Evolutionary conservation across 2,113 vertebrate species (phyloP), one percentile per base, ranked within the genome.

Genomic region (Uropsilus gracilis): DNA sequence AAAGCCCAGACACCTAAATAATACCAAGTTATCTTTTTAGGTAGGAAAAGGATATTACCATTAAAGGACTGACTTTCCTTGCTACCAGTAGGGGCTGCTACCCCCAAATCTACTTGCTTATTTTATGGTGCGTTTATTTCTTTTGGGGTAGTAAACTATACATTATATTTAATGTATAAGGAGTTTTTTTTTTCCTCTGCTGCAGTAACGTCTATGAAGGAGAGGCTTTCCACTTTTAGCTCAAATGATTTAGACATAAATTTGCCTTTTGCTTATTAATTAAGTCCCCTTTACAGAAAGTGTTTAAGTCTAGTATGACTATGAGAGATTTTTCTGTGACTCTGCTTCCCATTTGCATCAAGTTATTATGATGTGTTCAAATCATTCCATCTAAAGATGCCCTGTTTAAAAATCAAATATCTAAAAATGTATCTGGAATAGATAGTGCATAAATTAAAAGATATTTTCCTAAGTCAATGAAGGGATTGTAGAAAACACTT

Each of bases 181-280:
- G 48, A 44, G 6, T 34, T 46, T 75, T 89, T 55, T 71, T n/a
- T 57, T 81, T n/a, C n/a, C n/a, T 53, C 22, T 64, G 6, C 55
- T 71, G 78, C 59, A 72, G 83, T 39, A 87, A 44, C 44, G 8
- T 20, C 77, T 85, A n/a, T 63, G 86, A 87, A 87, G 22, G 61
- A 84, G 80, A 91, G 12, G 8, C 57, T 93, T 83, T 80, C 42
- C 39, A 53, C 4, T 83, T 69, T 68, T 85, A 81, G 42, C 24
- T 89, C 32, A 84, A 63, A 50, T 88, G 42, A 50, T 64, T 84
- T 93, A 8, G 30, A 88, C 87, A 78, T 86, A 83, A 64, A 80
- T 84, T 95, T 68, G 5, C 78, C 32, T 77, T 14, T 50, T 81
- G 89, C 55, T 77, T 80, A 83, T 77, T 80, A 83, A 69, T 55